Evolutionary conservation across 2,797 vertebrate species (phyloP).

Genomic region (Apogon talboti): DNA sequence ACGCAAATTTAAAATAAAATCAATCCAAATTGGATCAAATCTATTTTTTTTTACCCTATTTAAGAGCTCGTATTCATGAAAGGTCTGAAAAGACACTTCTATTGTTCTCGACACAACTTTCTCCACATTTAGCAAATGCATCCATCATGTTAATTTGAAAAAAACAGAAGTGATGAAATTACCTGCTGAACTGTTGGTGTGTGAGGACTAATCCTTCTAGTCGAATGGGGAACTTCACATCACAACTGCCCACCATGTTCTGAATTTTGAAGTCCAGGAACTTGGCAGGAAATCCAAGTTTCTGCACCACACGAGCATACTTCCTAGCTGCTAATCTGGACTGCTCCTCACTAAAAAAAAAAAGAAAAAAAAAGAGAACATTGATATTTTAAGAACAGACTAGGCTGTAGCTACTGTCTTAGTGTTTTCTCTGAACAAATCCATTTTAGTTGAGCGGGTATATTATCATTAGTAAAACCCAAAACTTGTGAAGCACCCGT

Average conservation of each 20-base stretch:
- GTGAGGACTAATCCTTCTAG: constrained; percentile 97
- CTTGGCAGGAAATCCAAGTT: constrained; percentile 97
- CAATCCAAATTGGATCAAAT: no score
- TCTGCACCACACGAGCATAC: constrained; percentile 98
- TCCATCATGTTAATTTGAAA: background rate
- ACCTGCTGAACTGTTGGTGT: constrained; percentile 99
- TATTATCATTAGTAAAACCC: background rate
- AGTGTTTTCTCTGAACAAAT: no score
- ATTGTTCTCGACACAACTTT: no score
- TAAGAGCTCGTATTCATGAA: no score
- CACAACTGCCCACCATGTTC: constrained; percentile 99
- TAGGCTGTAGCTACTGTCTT: background rate
- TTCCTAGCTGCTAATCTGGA: constrained; percentile 97
- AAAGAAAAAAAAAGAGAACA: background rate
- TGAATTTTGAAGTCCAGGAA: constrained; percentile 99
- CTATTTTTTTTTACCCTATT: no score
- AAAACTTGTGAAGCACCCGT: background rate
- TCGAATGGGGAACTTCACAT: constrained; percentile 98
- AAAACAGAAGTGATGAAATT: constrained; percentile 6
- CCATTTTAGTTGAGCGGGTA: background rate
- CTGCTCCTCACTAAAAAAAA: constrained; percentile 91
- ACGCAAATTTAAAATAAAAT: no score
- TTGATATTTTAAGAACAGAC: background rate
- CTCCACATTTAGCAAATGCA: no score
- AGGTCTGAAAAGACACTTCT: no score